A percentile compares a stretch with the other conserved stretches of the same genome.
Conservation (phyloP, 2,888 invertebrate genomes). For the Scotopteryx bipunctaria region DNA sequence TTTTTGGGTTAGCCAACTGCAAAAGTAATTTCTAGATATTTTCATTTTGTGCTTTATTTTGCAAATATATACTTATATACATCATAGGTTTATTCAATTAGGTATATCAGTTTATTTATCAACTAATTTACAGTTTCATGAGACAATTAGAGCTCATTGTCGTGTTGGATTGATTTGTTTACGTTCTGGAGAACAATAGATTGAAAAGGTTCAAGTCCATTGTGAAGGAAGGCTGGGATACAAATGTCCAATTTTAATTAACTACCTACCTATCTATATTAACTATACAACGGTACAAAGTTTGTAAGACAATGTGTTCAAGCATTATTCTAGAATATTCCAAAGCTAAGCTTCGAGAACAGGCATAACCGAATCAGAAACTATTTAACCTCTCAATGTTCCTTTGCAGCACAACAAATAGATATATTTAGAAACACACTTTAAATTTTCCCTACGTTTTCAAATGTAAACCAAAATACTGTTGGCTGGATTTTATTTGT, state of each 20-base stretch:
- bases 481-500: constrained; percentile 31
- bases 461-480: constrained; percentile 27
- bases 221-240: neutral
- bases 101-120: too few relatives aligned
- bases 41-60: too few relatives aligned
- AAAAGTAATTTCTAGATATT: too few relatives aligned
- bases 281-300: neutral
- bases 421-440: constrained; percentile 33
- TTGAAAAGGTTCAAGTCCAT: constrained; percentile 4
- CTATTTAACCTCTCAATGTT: constrained; percentile 4
- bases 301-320: neutral
- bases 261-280: neutral
- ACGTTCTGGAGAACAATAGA: too few relatives aligned
- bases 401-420: constrained; percentile 39
- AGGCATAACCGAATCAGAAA: constrained; percentile 4
- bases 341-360: neutral
- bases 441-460: constrained; percentile 29
- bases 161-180: constrained; percentile 20
- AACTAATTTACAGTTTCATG: neutral
- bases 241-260: neutral
- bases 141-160: constrained; percentile 15
- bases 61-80: too few relatives aligned
- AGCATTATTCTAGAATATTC: neutral
- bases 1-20: too few relatives aligned
- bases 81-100: too few relatives aligned